A percentile compares a stretch with the other conserved stretches of the same genome.
Conservation (phyloP, 2,888 invertebrate genomes). For the Eristalis intricaria region DNA sequence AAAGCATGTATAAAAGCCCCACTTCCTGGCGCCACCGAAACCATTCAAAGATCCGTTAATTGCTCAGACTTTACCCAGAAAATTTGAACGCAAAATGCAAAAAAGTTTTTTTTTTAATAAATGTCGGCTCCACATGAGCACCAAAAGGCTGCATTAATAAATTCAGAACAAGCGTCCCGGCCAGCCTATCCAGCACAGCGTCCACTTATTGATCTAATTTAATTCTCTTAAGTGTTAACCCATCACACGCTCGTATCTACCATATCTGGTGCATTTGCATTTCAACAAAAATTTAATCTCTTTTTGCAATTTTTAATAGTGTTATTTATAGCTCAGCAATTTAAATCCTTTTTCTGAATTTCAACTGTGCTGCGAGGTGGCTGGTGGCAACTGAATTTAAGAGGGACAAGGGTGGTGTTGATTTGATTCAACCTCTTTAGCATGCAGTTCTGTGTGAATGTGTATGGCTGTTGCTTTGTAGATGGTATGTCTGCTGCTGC, state of each 20-base stretch:
- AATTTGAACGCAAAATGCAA: background rate
- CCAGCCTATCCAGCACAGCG: background rate
- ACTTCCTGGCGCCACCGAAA: background rate
- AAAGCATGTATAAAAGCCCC: background rate
- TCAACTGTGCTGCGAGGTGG: background rate
- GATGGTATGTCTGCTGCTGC: background rate
- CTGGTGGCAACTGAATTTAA: background rate
- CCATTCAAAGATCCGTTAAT: background rate
- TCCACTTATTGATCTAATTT: constrained; percentile 20
- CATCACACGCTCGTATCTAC: constrained; percentile 16
- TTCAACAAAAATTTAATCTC: constrained; percentile 28
- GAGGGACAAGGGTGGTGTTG: background rate
- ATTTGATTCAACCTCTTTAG: background rate
- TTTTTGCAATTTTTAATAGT: constrained; percentile 21
- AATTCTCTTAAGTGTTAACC: constrained; percentile 32
- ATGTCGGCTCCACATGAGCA: background rate
- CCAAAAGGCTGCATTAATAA: background rate
- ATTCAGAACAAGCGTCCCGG: background rate
- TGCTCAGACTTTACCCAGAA: background rate
- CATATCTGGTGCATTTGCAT: constrained; percentile 11
- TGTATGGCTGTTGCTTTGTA: background rate
- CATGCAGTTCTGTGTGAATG: background rate
- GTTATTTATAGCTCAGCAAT: constrained; percentile 17
- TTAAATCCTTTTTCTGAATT: constrained; percentile 13
- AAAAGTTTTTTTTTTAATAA: background rate